phyloP scores from a whole-genome alignment of 2,888 invertebrate genomes.

The Ernsta delagoae region DNA sequence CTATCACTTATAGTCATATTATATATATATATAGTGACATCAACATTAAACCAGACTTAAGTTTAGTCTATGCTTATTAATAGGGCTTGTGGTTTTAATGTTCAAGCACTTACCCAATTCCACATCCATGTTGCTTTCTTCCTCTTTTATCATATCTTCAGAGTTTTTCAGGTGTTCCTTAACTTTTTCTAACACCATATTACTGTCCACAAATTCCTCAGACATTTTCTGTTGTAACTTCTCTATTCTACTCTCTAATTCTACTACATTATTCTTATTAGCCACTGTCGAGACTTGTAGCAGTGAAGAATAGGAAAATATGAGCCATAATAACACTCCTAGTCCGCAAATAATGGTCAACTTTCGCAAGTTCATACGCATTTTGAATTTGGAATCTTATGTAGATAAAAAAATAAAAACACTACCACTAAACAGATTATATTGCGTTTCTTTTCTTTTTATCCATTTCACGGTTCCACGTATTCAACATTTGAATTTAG shows the following conservation, averaged over 20 bases:
- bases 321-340: slow-evolving; percentile 60
- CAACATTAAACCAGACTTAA: no score
- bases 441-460: slow-evolving; percentile 35
- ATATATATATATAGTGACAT: no score
- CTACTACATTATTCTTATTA: slow-evolving; percentile 45
- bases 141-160: slow-evolving; percentile 41
- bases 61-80: no score
- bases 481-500: slow-evolving; percentile 40
- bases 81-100: no score
- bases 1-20: no score
- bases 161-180: slow-evolving; percentile 54
- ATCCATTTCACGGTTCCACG: slow-evolving; percentile 44
- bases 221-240: slow-evolving; percentile 58
- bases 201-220: slow-evolving; percentile 60
- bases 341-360: slow-evolving; percentile 53
- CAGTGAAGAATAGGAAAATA: slow-evolving; percentile 61
- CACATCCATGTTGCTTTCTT: slow-evolving; percentile 41
- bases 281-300: slow-evolving; percentile 53
- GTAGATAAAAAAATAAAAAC: slow-evolving; percentile 9
- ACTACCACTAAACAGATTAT: slow-evolving; percentile 1
- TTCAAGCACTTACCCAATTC: slow-evolving; percentile 46
- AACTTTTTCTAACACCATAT: slow-evolving; percentile 57
- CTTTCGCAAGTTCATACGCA: slow-evolving; percentile 73
- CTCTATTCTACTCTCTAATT: slow-evolving; percentile 59
- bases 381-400: slow-evolving; percentile 48